phyloP scores from a whole-genome alignment of 2,888 invertebrate species.

The Metalampra italica region DNA sequence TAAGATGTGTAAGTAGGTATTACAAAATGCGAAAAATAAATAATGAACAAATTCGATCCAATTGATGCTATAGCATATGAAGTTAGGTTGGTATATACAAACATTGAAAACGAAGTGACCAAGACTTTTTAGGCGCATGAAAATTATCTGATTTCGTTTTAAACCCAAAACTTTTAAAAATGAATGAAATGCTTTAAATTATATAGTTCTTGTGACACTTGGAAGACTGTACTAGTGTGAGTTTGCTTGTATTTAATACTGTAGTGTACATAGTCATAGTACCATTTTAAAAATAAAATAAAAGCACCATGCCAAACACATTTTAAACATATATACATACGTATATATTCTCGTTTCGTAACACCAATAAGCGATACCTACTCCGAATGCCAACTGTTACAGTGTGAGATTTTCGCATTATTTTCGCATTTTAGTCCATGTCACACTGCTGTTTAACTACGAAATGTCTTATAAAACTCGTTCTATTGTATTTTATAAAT shows the following conservation, averaged over 20 bases:
- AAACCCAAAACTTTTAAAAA: neutral
- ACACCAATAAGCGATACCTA: conserved; percentile 23
- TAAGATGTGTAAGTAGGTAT: neutral
- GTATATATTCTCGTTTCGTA: conserved; percentile 24
- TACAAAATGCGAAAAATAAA: neutral
- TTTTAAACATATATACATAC: conserved; percentile 45
- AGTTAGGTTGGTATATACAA: neutral
- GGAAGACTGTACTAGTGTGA: conserved; percentile 68
- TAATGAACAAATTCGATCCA: neutral
- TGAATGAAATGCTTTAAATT: conserved; percentile 1
- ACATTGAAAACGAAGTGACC: conserved; percentile 15
- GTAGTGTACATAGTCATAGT: conserved; percentile 44
- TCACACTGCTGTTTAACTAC: conserved; percentile 46
- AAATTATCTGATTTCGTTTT: conserved; percentile 2
- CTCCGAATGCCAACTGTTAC: conserved; percentile 23
- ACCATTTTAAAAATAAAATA: conserved; percentile 60
- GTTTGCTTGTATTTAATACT: conserved; percentile 63
- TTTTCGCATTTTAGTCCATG: conserved; percentile 37
- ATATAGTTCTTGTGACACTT: conserved; percentile 43
- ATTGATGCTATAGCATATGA: neutral
- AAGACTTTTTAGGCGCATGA: conserved; percentile 27
- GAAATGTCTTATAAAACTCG: conserved; percentile 44
- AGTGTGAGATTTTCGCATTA: conserved; percentile 1
- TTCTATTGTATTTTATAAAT: conserved; percentile 71
- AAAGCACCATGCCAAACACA: conserved; percentile 70